Evolutionary conservation across 2,888 invertebrate species (phyloP).

Genomic region (Pardosa pseudoannulata): DNA sequence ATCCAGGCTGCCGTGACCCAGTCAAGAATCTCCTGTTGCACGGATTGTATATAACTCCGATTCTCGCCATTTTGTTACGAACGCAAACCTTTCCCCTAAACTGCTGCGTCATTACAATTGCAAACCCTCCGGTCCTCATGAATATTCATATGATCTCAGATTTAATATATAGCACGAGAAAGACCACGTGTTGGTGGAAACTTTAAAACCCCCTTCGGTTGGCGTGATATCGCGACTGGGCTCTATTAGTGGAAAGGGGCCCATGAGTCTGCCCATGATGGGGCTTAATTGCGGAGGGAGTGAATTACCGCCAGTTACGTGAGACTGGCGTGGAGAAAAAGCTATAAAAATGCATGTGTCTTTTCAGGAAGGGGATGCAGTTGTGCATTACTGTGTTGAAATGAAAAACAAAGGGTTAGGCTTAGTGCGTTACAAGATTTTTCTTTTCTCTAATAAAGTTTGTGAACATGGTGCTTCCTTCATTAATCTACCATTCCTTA

Average conservation of each 20-base stretch:
- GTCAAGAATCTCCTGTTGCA: constrained; percentile 71
- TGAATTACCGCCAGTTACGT: background rate
- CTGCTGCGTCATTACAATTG: constrained; percentile 69
- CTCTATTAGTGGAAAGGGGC: constrained; percentile 25
- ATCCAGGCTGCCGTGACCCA: constrained; percentile 55
- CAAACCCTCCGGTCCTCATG: constrained; percentile 60
- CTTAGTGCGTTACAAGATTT: too few relatives aligned
- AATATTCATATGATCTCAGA: constrained; percentile 63
- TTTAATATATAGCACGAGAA: constrained; percentile 60
- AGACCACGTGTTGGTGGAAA: constrained; percentile 65
- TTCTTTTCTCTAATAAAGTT: too few relatives aligned
- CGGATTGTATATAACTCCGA: constrained; percentile 46
- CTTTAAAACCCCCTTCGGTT: constrained; percentile 49
- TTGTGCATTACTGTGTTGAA: background rate
- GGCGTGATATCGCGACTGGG: constrained; percentile 65
- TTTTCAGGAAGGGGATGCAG: background rate
- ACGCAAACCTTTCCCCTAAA: constrained; percentile 51
- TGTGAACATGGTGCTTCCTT: too few relatives aligned
- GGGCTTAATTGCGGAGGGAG: constrained; percentile 44
- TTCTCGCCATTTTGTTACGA: constrained; percentile 59
- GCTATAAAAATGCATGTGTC: background rate
- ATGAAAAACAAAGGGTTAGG: background rate
- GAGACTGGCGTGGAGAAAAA: constrained; percentile 1
- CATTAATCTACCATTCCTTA: too few relatives aligned
- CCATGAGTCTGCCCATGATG: background rate